Base-by-base conservation (phyloP, 2,797 vertebrate genomes). In the Gymnocypris eckloni region DNA sequence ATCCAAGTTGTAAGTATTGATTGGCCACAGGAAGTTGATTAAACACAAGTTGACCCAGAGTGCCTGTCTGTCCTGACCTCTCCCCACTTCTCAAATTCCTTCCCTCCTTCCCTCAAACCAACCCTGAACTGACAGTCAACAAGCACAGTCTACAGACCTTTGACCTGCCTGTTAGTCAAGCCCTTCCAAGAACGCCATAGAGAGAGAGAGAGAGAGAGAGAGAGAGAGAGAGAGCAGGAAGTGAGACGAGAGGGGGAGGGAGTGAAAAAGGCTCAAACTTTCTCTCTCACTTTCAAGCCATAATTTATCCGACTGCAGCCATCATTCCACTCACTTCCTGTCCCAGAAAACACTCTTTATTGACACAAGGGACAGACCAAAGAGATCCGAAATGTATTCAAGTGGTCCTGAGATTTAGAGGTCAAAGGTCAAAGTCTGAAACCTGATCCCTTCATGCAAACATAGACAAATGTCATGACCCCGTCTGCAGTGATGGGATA, bases 391-490 rank as follows among this genome's bases (percentile, higher is more conserved):
- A 75, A 83, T 48, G 11, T 75, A 75, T 28, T 8, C 54, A 37
- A 67, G 75, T 54, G 61, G 16, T 45, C 18, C 67, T 59, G 11
- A 13, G 18, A n/a, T 83, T 61, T 50, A 85, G 71, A 64, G 79
- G 82, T 69, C 64, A 79, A 52, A 84, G 64, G 84, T 87, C 54
- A 81, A 84, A 22, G 50, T 75, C 59, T 84, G 80, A 77, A 88
- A 81, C 10, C n/a, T 39, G 33, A 81, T 66, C 56, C 56, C 33
- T 12, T 41, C 4, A 16, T 92, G 89, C 90, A 93, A 93, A 43
- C 37, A 61, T 87, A 92, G 77, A 89, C 48, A 83, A 87, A 86
- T 84, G 88, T 66, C 20, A 41, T 15, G 76, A 85, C 59, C 39
- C n/a, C 87, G 88, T 91, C 28, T 73, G 66, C 37, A 22, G 20